Evolutionary conservation across 1,140 invertebrate species (phyloP), one percentile per base, ranked within the genome.

Genomic region (Drosophila equinoxialis): DNA sequence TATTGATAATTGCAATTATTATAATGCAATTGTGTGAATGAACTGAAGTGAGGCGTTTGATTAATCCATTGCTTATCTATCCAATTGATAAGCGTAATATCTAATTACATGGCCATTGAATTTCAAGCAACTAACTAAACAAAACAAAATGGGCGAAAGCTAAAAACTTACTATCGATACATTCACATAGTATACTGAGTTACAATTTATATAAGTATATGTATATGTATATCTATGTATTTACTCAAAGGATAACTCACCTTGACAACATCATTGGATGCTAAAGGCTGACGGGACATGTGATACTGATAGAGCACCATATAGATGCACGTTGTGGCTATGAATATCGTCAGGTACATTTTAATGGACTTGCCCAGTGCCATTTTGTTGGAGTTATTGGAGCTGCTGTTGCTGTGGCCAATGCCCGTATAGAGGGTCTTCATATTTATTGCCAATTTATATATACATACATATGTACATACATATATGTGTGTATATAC

Each of bases 291-390:
- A 33, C 78, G 79, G 68, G 82, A 91, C 76, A 91, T 78, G 71
- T 92, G 91, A 68, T 92, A 91, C 76, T 92, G 91, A 68, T 92
- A 92, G 55, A 92, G 87, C 59, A 87, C 83, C 90, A 92, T 92
- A 62, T 92, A 91, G 60, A 92, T 90, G 77, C 91, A 92, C 42
- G 90, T 91, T 65, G 91, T 92, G 59, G 86, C 81, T 75, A 92
- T 65, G 73, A 92, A 91, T 73, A 92, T 92, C 61, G 91, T 92
- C 87, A 92, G 90, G 91, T 92, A 92, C 91, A 92, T 92, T 92
- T 91, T 92, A 68, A 91, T 85, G 64, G 91, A 91, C 86, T 90
- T 91, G 17, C 85, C 90, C 68, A 91, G 63, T 42, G 83, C 79
- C 91, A 91, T 90, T 69, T 92, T 91, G 63, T 65, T 81, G 67